phyloP scores from a whole-genome alignment of 2,888 invertebrate species.

The Nesidiocoris tenuis region DNA sequence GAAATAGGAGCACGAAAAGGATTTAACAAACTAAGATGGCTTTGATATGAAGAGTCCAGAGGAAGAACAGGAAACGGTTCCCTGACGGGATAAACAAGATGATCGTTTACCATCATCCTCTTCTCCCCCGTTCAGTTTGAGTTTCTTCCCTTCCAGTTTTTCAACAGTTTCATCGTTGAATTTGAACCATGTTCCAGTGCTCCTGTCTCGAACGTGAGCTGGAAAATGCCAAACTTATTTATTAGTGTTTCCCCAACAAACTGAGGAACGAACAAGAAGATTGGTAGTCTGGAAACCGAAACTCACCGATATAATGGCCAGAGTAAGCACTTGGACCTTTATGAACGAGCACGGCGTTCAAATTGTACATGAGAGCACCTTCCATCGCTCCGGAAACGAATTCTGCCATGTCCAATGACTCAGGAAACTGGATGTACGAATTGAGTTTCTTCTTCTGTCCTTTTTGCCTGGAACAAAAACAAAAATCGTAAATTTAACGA shows the following conservation, averaged over 20 bases:
- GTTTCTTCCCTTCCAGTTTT: conserved; percentile 55
- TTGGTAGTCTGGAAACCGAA: too few species aligned
- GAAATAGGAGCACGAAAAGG: conserved; percentile 3
- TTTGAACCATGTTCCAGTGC: conserved; percentile 62
- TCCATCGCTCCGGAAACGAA: conserved; percentile 53
- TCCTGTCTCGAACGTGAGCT: conserved; percentile 59
- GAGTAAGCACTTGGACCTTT: conserved; percentile 65
- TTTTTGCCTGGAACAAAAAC: conserved; percentile 56
- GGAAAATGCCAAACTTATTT: too few species aligned
- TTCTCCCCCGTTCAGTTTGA: conserved; percentile 52
- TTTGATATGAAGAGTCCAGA: too few species aligned
- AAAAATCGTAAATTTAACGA: too few species aligned
- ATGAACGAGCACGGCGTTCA: conserved; percentile 66
- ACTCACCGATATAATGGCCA: conserved; percentile 65
- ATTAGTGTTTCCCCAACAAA: too few species aligned
- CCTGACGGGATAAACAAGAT: too few species aligned
- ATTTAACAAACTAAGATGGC: too few species aligned
- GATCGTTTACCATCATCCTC: conserved; percentile 52
- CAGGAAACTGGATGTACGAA: conserved; percentile 62
- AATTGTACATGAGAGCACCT: conserved; percentile 59
- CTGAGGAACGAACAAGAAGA: too few species aligned
- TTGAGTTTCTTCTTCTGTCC: conserved; percentile 63
- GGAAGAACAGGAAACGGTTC: too few species aligned
- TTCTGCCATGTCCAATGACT: conserved; percentile 61
- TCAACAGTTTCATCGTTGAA: conserved; percentile 64